A percentile compares a stretch with the other conserved stretches of the same genome.
Evolutionary conservation across 1,140 invertebrate genomes (phyloP).

Genomic region (Dinothrombium tinctorium): DNA sequence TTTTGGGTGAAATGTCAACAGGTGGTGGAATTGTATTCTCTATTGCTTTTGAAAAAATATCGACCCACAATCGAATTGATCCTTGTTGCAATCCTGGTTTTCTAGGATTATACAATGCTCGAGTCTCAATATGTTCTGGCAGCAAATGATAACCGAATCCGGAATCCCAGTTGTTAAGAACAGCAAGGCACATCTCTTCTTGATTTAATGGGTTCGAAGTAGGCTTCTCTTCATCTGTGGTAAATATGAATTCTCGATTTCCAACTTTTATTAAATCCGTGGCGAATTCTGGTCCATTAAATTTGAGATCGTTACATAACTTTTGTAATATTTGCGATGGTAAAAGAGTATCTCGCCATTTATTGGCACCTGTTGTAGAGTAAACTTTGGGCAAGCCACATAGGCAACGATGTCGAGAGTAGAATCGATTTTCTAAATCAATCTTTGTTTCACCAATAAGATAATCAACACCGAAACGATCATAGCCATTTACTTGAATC

Average conservation of each 20-base stretch:
- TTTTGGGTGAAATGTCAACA: slow-evolving; percentile 58
- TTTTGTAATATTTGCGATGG: slow-evolving; percentile 61
- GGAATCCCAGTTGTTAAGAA: slow-evolving; percentile 55
- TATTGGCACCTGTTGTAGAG: no score
- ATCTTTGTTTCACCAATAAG: slow-evolving; percentile 73
- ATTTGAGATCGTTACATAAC: slow-evolving; percentile 56
- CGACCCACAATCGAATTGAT: slow-evolving; percentile 79
- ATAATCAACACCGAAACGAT: slow-evolving; percentile 61
- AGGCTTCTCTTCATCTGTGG: not conserved
- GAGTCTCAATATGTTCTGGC: slow-evolving; percentile 64
- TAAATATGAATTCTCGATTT: not conserved
- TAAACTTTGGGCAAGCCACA: slow-evolving; percentile 60
- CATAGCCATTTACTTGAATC: slow-evolving; percentile 65
- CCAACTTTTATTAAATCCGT: not conserved
- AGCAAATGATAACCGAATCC: slow-evolving; percentile 52
- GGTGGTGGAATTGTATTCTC: slow-evolving; percentile 51
- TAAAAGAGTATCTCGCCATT: slow-evolving; percentile 69
- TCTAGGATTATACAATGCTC: slow-evolving; percentile 58
- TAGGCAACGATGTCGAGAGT: slow-evolving; percentile 55
- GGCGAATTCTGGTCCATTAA: slow-evolving; percentile 18
- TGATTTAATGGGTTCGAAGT: slow-evolving; percentile 22
- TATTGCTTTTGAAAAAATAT: slow-evolving; percentile 85
- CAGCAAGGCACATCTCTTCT: slow-evolving; percentile 57
- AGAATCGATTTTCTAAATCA: slow-evolving; percentile 73
- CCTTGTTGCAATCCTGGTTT: slow-evolving; percentile 74